Conservation (phyloP, 2,113 vertebrate genomes). For the Odocoileus virginianus region DNA sequence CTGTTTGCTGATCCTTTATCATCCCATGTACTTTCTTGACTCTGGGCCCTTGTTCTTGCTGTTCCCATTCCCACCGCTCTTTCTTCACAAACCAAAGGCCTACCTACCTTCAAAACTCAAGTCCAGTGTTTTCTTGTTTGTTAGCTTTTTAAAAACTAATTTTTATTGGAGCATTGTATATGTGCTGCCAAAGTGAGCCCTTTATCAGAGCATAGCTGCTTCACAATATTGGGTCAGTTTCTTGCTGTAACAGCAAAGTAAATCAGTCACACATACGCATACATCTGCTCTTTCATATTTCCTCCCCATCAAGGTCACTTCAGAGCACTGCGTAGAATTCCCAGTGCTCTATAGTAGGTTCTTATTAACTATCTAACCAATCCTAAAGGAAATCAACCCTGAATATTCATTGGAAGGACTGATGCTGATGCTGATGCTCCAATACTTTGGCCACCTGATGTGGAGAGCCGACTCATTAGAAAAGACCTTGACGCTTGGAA, state of each 20-base stretch:
- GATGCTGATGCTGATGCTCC: not conserved
- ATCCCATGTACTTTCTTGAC: not conserved
- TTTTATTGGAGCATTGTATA: not conserved
- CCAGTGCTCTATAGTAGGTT: not conserved
- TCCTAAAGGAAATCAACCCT: not conserved
- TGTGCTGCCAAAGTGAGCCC: not conserved
- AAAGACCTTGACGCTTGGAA: not conserved
- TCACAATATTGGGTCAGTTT: not conserved
- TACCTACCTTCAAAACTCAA: not conserved
- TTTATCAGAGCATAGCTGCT: not conserved
- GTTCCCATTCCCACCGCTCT: not conserved
- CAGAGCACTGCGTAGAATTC: not conserved
- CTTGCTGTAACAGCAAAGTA: not conserved
- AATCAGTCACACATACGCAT: not conserved
- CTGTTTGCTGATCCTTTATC: not conserved
- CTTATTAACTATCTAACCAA: not conserved
- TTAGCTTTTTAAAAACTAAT: not conserved
- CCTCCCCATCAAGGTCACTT: not conserved
- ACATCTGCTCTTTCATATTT: not conserved
- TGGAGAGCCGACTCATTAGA: not conserved
- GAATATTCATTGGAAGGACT: not conserved
- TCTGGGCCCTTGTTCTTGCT: not conserved
- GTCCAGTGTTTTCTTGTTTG: not conserved
- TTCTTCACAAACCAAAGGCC: not conserved
- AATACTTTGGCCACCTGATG: not conserved